Base-by-base conservation (phyloP, 2,888 invertebrate genomes). In the Amaurobius ferox region DNA sequence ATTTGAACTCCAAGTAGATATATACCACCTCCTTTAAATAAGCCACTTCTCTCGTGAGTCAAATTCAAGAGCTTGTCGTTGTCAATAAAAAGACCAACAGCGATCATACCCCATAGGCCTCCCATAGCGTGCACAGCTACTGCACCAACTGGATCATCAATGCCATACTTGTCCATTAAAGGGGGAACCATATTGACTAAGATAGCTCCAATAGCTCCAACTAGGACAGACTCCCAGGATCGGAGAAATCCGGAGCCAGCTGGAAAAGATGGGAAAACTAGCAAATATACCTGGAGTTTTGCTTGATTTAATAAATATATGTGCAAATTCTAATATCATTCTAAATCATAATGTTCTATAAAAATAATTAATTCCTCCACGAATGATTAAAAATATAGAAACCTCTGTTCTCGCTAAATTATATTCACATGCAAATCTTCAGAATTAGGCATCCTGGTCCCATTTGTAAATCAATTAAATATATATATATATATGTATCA, bases 81-180 rank as follows among this genome's bases (percentile, higher is more conserved):
- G 0, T 97, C 97, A 11, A 97, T 97, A 90, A 98, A 97, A 0
- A 98, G 92, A 0, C 98, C 97, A 0, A 97, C 96, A 0, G 97
- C 96, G 19, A 97, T 85, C 26, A 97, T 94, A 9, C 97, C 96
- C 96, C 93, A 91, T 90, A 93, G 89, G 35, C 89, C 88, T 19
- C 90, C 90, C 80, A 90, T 89, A 89, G 97, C 97, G 90, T 97
- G 97, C 0, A 97, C 97, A 0, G 97, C 94, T 16, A 96, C 94
- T 0, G 98, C 98, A 0, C 97, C 97, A 0, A 98, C 98, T 0
- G 98, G 98, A 91, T 96, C 96, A 90, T 98, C 98, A 0, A 98
- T 94, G 11, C 94, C 94, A 87, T 96, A 90, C 90, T 92, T 93
- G 91, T 97, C 97, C 88, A 97, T 94, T 13, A 96, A 90, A 0